Conservation (phyloP, 2,113 vertebrate genomes). For the Athene noctua region DNA sequence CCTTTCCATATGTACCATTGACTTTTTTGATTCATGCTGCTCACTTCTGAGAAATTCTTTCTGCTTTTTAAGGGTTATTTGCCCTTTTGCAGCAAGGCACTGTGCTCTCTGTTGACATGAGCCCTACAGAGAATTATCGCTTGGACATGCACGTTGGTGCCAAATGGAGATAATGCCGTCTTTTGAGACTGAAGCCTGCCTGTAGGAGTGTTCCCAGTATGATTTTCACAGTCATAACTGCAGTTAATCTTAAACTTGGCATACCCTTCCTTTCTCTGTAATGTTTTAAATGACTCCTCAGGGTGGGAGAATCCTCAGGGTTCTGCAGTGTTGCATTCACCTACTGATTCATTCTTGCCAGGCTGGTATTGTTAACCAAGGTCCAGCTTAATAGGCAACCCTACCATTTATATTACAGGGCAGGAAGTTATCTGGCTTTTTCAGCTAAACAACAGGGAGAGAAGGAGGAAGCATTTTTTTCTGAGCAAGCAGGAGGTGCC, state of each 20-base stretch:
- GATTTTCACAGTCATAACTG: constrained; percentile 61
- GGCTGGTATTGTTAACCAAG: neutral
- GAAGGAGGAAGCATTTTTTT: constrained; percentile 36
- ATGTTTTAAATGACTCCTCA: constrained; percentile 24
- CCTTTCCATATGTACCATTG: neutral
- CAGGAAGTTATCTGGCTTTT: constrained; percentile 49
- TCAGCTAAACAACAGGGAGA: neutral
- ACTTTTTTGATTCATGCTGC: neutral
- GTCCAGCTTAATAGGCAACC: neutral
- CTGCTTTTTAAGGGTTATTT: constrained; percentile 22
- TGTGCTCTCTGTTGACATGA: constrained; percentile 28
- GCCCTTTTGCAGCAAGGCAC: constrained; percentile 40
- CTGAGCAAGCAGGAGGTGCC: constrained; percentile 11
- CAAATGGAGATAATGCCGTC: constrained; percentile 60
- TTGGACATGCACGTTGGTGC: constrained; percentile 49
- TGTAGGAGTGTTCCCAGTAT: constrained; percentile 49
- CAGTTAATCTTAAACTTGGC: constrained; percentile 62
- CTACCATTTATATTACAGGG: neutral
- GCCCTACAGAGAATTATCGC: constrained; percentile 52
- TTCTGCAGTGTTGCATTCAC: neutral
- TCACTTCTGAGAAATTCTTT: neutral
- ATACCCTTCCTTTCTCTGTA: neutral
- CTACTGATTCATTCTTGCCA: constrained; percentile 2
- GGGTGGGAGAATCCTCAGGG: constrained; percentile 36
- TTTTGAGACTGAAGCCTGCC: constrained; percentile 50